Conservation (phyloP, 2,888 invertebrate species). For the Eurois occulta region DNA sequence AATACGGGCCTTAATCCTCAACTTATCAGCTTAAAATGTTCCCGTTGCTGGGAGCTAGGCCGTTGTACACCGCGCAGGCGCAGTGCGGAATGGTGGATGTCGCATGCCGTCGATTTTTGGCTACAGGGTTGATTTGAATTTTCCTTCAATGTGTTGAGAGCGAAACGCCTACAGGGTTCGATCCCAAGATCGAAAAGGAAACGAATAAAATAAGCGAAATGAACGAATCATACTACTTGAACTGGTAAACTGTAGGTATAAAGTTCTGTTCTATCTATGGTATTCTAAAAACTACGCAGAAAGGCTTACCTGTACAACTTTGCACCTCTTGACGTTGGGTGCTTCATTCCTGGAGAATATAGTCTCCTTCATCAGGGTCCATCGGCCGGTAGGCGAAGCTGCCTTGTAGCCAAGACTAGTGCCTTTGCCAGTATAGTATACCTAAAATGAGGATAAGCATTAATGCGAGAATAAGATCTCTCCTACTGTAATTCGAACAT, state of each 20-base stretch:
- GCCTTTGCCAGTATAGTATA: constrained; percentile 96
- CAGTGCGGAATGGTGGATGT: background rate
- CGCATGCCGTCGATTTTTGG: background rate
- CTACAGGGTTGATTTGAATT: background rate
- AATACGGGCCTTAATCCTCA: background rate
- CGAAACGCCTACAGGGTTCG: background rate
- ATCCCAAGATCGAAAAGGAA: background rate
- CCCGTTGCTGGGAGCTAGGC: background rate
- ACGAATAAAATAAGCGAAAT: background rate
- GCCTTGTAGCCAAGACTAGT: constrained; percentile 95
- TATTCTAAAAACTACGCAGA: background rate
- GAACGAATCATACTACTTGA: no score
- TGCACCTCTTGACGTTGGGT: constrained; percentile 81
- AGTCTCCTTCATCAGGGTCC: constrained; percentile 91
- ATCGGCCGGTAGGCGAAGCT: constrained; percentile 89
- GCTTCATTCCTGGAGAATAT: constrained; percentile 82
- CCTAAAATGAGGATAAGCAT: constrained; percentile 77
- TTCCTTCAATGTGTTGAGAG: background rate
- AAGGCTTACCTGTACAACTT: constrained; percentile 80
- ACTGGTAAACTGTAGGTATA: background rate
- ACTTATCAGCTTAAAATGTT: background rate
- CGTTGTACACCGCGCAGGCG: background rate
- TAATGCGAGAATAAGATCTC: background rate
- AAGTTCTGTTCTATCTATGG: background rate
- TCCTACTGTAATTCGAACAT: background rate